These are phyloP conservation scores for Enhydra lutris DNA, from an alignment of 2,113 vertebrate species.

Conservation along the genomic window DNA sequence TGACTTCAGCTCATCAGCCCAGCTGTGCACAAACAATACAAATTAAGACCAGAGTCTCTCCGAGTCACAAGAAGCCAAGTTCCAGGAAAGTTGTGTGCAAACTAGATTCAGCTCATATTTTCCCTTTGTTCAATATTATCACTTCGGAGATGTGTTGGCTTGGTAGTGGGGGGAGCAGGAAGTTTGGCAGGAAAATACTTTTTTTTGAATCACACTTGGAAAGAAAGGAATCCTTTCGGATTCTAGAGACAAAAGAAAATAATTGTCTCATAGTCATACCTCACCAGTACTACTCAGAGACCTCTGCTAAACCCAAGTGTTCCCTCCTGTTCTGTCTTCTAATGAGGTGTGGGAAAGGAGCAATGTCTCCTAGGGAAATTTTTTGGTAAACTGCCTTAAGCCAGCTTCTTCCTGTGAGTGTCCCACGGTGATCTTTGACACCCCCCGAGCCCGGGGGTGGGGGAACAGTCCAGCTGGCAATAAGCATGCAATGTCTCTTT, in stretches of 20 bases:
- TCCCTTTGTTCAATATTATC: background rate
- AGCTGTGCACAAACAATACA: background rate
- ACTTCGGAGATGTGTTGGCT: background rate
- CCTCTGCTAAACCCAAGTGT: background rate
- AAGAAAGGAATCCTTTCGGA: slow-evolving; percentile 1
- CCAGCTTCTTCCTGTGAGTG: background rate
- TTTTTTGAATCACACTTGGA: background rate
- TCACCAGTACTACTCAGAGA: background rate
- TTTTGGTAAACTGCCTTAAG: background rate
- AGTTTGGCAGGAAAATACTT: background rate
- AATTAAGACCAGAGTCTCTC: background rate
- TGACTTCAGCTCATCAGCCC: background rate
- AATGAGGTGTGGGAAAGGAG: background rate
- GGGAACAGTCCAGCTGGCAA: background rate
- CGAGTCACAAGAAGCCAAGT: background rate
- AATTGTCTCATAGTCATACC: background rate
- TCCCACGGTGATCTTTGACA: background rate
- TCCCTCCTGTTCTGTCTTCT: background rate
- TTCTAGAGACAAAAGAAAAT: background rate
- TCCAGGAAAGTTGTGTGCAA: background rate
- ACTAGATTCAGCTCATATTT: background rate
- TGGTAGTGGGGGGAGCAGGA: accelerated
- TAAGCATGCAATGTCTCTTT: slow-evolving; percentile 24
- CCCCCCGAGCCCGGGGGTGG: background rate
- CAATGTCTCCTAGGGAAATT: background rate